These are phyloP conservation scores for Drosophila testacea DNA, from an alignment of 2,888 invertebrate genomes.

Conservation along the genomic window DNA sequence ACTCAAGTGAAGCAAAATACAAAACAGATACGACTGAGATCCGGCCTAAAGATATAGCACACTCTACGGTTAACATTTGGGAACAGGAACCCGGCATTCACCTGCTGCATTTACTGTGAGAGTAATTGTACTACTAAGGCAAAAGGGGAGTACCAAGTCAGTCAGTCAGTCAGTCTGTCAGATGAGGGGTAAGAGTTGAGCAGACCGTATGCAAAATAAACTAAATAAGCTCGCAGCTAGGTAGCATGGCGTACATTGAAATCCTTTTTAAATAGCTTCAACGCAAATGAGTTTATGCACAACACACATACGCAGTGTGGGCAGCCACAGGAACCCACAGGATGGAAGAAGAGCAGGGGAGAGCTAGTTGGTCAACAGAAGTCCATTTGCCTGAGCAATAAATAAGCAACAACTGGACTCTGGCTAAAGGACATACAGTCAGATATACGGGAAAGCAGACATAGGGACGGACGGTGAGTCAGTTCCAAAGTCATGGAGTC, in stretches of 20 bases:
- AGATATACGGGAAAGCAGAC: conserved; percentile 7
- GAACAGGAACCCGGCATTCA: conserved; percentile 32
- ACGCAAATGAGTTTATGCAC: conserved; percentile 60
- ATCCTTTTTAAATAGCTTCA: conserved; percentile 66
- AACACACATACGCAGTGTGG: conserved; percentile 56
- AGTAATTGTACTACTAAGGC: conserved; percentile 21
- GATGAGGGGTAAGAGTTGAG: conserved; percentile 6
- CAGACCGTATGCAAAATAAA: conserved; percentile 40
- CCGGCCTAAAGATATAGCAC: conserved; percentile 29
- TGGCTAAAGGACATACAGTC: conserved; percentile 13
- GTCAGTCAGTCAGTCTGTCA: background rate
- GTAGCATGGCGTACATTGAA: conserved; percentile 45
- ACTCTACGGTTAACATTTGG: conserved; percentile 24
- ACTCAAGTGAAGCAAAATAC: conserved; percentile 29
- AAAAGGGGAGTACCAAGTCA: conserved; percentile 1
- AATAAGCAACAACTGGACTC: conserved; percentile 66
- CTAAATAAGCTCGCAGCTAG: conserved; percentile 39
- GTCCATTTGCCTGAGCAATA: conserved; percentile 76
- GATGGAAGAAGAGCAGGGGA: background rate
- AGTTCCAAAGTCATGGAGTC: conserved; percentile 54
- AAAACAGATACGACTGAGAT: conserved; percentile 11
- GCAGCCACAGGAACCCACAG: conserved; percentile 35
- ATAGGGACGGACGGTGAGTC: conserved; percentile 15
- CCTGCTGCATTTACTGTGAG: conserved; percentile 16
- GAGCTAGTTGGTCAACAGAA: conserved; percentile 45